Evolutionary conservation across 2,113 vertebrate genomes (phyloP).

Genomic region (Hypocryptadius cinnamomeus): DNA sequence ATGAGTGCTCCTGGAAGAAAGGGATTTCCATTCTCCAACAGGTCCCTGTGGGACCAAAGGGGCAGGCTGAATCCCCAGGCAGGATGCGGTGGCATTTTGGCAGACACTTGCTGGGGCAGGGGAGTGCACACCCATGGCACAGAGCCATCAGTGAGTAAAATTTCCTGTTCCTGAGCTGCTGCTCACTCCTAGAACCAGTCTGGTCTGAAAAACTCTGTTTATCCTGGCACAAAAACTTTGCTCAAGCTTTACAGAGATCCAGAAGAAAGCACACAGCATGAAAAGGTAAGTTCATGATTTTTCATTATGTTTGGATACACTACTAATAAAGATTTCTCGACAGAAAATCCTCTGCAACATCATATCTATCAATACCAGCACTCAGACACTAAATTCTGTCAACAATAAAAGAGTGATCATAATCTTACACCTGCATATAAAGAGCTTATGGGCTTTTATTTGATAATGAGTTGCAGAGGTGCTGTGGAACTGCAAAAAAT

Average conservation of each 20-base stretch:
- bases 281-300: neutral
- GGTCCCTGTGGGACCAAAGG: neutral
- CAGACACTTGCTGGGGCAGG: neutral
- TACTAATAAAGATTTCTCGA: slow-evolving; percentile 35
- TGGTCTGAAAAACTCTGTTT: neutral
- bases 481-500: neutral
- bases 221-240: neutral
- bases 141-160: neutral
- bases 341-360: slow-evolving; percentile 8
- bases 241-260: neutral
- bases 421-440: slow-evolving; percentile 11
- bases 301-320: slow-evolving; percentile 30
- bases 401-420: slow-evolving; percentile 16
- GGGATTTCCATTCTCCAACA: neutral
- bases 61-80: neutral
- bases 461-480: neutral
- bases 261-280: slow-evolving; percentile 22
- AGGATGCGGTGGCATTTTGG: neutral
- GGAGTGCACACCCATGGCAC: rapidly evolving
- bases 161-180: neutral
- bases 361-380: neutral
- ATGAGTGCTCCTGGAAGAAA: neutral
- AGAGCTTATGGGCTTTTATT: slow-evolving; percentile 33
- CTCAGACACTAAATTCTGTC: slow-evolving; percentile 21
- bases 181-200: neutral